A percentile compares a stretch with the other conserved stretches of the same genome.
phyloP scores from a whole-genome alignment of 2,113 vertebrate genomes.

The Tragelaphus buxtoni region DNA sequence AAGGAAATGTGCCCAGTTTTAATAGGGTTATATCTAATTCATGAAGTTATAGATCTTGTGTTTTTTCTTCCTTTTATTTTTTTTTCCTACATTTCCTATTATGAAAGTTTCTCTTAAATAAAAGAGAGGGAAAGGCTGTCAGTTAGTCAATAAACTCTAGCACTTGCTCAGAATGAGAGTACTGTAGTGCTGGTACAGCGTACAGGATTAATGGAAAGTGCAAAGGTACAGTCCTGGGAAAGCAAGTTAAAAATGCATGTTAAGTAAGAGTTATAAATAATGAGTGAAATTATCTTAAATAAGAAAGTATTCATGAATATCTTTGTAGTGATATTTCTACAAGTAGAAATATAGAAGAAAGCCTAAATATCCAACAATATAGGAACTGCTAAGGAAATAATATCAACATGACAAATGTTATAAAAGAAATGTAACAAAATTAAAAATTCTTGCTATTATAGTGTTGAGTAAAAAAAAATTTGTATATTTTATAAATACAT shows the following conservation, averaged over 20 bases:
- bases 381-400: conserved; percentile 12
- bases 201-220: not conserved
- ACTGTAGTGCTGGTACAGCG: not conserved
- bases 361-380: not conserved
- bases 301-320: not conserved
- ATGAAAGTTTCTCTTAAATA: not conserved
- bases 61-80: conserved; percentile 4
- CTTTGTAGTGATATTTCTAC: not conserved
- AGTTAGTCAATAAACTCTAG: not conserved
- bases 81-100: not conserved
- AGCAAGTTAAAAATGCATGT: not conserved
- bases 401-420: not conserved
- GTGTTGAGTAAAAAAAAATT: not conserved
- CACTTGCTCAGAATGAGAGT: not conserved
- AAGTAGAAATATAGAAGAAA: not conserved
- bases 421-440: not conserved
- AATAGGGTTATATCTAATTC: not conserved
- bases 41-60: not conserved
- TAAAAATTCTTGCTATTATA: not conserved
- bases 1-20: not conserved
- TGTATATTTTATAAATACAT: not conserved
- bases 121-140: not conserved
- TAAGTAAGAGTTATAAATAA: not conserved
- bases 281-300: not conserved
- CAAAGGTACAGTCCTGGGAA: not conserved